phyloP scores from a whole-genome alignment of 2,888 invertebrate genomes.

The Drosophila nigricruria region DNA sequence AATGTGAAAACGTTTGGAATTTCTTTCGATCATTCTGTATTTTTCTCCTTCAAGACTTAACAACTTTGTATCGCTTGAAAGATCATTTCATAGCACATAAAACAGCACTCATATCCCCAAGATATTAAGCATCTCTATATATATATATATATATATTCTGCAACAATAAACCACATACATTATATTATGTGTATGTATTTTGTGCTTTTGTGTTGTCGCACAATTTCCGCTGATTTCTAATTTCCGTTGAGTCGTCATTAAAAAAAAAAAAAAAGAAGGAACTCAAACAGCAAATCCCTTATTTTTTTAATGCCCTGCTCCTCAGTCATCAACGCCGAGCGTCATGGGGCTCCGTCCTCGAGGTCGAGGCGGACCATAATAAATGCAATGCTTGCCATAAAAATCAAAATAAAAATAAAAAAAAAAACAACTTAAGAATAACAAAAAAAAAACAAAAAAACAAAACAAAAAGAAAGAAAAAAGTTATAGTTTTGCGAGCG shows the following conservation, averaged over 20 bases:
- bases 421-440: constrained; percentile 10
- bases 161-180: constrained; percentile 44
- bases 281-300: constrained; percentile 60
- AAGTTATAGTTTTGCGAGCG: constrained; percentile 70
- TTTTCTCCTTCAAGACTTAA: neutral
- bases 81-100: constrained; percentile 11
- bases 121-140: neutral
- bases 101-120: neutral
- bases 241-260: constrained; percentile 72
- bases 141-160: neutral
- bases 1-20: neutral
- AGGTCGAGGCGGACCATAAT: constrained; percentile 60
- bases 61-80: constrained; percentile 19
- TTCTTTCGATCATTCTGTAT: neutral
- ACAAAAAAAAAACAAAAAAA: constrained; percentile 19
- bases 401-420: constrained; percentile 54
- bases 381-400: constrained; percentile 75
- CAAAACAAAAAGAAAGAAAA: constrained; percentile 30
- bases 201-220: constrained; percentile 53
- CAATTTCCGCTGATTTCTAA: constrained; percentile 77
- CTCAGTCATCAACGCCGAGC: constrained; percentile 22
- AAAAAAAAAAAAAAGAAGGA: constrained; percentile 35
- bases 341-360: constrained; percentile 25
- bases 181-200: constrained; percentile 40
- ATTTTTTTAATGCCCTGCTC: constrained; percentile 60